These are phyloP conservation scores for Tor tambroides DNA, from an alignment of 2,113 vertebrate genomes.

Conservation along the genomic window DNA sequence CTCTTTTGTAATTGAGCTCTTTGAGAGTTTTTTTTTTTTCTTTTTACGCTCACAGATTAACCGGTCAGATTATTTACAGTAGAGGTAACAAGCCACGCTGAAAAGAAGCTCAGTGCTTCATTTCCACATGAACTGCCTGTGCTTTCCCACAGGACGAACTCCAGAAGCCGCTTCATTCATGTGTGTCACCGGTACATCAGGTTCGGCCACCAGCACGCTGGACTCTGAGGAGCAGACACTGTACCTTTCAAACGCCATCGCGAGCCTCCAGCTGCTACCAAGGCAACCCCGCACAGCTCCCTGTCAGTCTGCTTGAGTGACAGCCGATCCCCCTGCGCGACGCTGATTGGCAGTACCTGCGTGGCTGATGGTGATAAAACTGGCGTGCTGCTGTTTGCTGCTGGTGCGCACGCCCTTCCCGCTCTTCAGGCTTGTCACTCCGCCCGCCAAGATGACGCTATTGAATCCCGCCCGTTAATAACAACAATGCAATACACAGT, in stretches of 20 bases:
- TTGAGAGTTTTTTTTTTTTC: neutral
- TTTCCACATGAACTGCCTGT: slow-evolving; percentile 51
- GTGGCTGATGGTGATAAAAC: slow-evolving; percentile 57
- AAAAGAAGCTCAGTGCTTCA: slow-evolving; percentile 47
- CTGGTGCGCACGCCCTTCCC: neutral
- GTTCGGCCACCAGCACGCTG: slow-evolving; percentile 38
- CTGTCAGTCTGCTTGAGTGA: slow-evolving; percentile 58
- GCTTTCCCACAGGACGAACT: slow-evolving; percentile 42
- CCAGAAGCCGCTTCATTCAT: slow-evolving; percentile 54
- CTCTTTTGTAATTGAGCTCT: slow-evolving; percentile 36
- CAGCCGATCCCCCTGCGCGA: slow-evolving; percentile 47
- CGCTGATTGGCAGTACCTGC: slow-evolving; percentile 54
- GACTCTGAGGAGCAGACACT: slow-evolving; percentile 44
- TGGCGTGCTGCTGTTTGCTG: slow-evolving; percentile 38
- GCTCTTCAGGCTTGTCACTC: slow-evolving; percentile 52
- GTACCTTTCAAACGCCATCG: slow-evolving; percentile 46
- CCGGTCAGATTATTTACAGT: slow-evolving; percentile 56
- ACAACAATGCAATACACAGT: slow-evolving; percentile 55
- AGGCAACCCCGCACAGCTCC: slow-evolving; percentile 48
- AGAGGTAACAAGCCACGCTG: slow-evolving; percentile 36
- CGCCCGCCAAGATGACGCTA: slow-evolving; percentile 45
- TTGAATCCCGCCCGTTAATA: slow-evolving; percentile 45
- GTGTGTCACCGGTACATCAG: slow-evolving; percentile 52
- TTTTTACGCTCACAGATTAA: slow-evolving; percentile 42
- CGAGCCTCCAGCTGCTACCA: slow-evolving; percentile 57